Evolutionary conservation across 37 sponge, comb jelly and placozoan genomes (phyloP).

Genomic region (Corticium candelabrum): DNA sequence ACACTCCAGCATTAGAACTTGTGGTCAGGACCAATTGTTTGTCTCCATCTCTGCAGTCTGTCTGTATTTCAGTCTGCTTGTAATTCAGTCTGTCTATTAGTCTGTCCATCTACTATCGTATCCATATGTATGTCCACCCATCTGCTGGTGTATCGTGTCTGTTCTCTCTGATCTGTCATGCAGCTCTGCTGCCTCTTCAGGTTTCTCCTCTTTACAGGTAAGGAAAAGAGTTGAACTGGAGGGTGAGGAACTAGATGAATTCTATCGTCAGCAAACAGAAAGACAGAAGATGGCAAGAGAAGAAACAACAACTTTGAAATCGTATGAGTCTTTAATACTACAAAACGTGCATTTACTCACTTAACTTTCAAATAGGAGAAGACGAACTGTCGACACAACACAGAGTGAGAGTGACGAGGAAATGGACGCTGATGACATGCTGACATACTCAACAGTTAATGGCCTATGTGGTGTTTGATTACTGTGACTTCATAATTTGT

Average conservation of each 20-base stretch:
- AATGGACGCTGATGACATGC: slow-evolving; percentile 41
- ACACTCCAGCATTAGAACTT: slow-evolving; percentile 36
- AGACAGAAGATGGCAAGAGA: slow-evolving; percentile 32
- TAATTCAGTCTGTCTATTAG: too few relatives aligned
- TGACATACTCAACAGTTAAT: too few relatives aligned
- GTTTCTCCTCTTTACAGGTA: slow-evolving; percentile 21
- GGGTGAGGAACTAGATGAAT: slow-evolving; percentile 84
- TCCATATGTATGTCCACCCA: too few relatives aligned
- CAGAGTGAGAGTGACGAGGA: slow-evolving; percentile 24
- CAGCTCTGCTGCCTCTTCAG: too few relatives aligned
- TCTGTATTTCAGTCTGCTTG: not conserved
- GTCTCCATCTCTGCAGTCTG: not conserved
- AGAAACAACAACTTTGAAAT: slow-evolving; percentile 10
- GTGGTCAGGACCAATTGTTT: slow-evolving; percentile 13
- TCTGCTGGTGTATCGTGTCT: too few relatives aligned
- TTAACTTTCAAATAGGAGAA: not conserved
- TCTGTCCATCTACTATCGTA: too few relatives aligned
- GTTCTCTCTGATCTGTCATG: too few relatives aligned
- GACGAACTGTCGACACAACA: not conserved
- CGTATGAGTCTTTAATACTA: slow-evolving; percentile 3
- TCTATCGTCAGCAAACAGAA: slow-evolving; percentile 29
- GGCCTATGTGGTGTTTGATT: not conserved
- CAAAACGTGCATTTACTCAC: too few relatives aligned
- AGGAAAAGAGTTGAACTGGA: slow-evolving; percentile 63
- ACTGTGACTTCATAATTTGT: not conserved